phyloP scores from a whole-genome alignment of 2,113 vertebrate genomes.

The Lasiurus cinereus region DNA sequence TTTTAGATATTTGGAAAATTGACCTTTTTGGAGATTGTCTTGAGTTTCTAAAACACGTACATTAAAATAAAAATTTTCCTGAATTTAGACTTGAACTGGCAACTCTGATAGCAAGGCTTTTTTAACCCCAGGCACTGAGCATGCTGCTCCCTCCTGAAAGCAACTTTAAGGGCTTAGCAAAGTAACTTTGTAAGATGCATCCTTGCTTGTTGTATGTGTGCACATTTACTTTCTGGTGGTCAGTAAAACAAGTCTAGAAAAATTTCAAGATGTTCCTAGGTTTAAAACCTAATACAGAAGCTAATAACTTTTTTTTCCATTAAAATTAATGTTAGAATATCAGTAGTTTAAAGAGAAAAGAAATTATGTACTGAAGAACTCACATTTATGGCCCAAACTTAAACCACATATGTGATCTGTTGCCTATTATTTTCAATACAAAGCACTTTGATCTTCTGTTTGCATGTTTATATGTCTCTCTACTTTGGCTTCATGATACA shows the following conservation, averaged over 20 bases:
- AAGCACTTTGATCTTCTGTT: not conserved
- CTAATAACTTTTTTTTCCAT: not conserved
- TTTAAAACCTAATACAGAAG: constrained; percentile 53
- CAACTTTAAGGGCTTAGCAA: constrained; percentile 27
- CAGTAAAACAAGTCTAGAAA: constrained; percentile 51
- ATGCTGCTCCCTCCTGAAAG: constrained; percentile 40
- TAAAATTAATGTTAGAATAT: constrained; percentile 47
- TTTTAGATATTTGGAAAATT: constrained; percentile 61
- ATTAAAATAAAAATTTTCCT: constrained; percentile 53
- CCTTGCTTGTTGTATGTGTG: not conserved
- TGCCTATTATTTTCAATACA: constrained; percentile 32
- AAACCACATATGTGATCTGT: not conserved
- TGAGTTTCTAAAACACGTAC: constrained; percentile 35
- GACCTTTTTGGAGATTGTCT: constrained; percentile 46
- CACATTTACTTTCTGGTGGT: constrained; percentile 35
- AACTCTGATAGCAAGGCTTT: not conserved
- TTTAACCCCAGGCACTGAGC: not conserved
- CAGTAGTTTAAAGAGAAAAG: constrained; percentile 38
- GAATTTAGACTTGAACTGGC: not conserved
- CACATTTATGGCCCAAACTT: constrained; percentile 2
- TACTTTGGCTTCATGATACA: not conserved
- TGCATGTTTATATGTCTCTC: not conserved
- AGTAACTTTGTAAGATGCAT: constrained; percentile 19
- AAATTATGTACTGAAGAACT: constrained; percentile 44
- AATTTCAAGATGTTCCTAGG: not conserved